Evolutionary conservation across 2,113 vertebrate species (phyloP).

Genomic region (Catharus bicknelli): DNA sequence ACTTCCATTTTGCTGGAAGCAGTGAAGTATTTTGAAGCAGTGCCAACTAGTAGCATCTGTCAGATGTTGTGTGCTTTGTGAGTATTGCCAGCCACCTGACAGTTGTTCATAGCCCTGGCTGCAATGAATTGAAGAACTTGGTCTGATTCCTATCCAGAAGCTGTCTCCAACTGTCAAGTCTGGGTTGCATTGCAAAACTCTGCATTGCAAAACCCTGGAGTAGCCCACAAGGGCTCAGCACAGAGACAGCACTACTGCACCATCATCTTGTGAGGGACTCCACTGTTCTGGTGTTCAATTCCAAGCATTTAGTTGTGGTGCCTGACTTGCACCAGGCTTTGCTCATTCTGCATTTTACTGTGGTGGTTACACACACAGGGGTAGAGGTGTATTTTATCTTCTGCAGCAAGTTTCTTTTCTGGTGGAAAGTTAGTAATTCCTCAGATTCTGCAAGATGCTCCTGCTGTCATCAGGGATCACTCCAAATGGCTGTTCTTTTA

Average conservation of each 20-base stretch:
- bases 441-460: neutral
- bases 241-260: neutral
- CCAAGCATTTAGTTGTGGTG: neutral
- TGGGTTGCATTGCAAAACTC: neutral
- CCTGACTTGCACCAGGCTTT: neutral
- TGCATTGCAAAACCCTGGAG: neutral
- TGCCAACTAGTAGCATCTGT: constrained; percentile 25
- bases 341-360: neutral
- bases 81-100: neutral
- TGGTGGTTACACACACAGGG: neutral
- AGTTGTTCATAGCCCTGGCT: neutral
- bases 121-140: neutral
- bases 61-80: neutral
- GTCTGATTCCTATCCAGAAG: neutral
- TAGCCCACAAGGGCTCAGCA: neutral
- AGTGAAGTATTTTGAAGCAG: neutral
- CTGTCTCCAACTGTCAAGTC: neutral
- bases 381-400: neutral
- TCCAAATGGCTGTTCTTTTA: neutral
- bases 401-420: neutral
- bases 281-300: neutral
- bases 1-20: neutral
- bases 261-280: neutral
- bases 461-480: neutral
- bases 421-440: neutral